Percentiles rank a stretch among this genome's conserved stretches.
These are phyloP conservation scores for Tethea ocularis DNA, from an alignment of 2,888 invertebrate species.

Conservation along the genomic window DNA sequence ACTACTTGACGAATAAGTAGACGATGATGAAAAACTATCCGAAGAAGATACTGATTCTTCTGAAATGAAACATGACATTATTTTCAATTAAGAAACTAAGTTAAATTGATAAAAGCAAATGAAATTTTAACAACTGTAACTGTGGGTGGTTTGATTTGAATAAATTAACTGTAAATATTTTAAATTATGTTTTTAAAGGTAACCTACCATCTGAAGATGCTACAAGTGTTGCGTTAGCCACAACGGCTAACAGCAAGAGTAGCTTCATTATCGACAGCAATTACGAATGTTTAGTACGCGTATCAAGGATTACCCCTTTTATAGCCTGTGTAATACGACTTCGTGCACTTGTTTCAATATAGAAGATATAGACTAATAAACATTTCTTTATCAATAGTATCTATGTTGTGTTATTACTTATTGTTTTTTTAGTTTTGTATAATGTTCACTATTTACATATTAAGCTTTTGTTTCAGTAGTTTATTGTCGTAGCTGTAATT, in stretches of 20 bases:
- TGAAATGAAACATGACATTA: not conserved
- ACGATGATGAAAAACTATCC: not conserved
- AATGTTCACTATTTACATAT: not conserved
- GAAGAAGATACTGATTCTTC: not conserved
- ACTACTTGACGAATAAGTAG: not conserved
- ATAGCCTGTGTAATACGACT: constrained; percentile 36
- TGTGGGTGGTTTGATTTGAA: not conserved
- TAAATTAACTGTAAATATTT: not conserved
- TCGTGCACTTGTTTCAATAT: constrained; percentile 53
- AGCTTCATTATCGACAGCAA: constrained; percentile 41
- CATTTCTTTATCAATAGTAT: constrained; percentile 6
- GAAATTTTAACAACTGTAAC: no score
- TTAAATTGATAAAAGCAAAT: no score
- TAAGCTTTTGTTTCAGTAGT: not conserved
- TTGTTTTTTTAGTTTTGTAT: constrained; percentile 6
- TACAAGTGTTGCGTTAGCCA: constrained; percentile 30
- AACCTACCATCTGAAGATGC: constrained; percentile 36
- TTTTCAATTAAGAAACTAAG: no score
- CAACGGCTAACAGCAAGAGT: constrained; percentile 38
- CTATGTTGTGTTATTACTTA: constrained; percentile 6
- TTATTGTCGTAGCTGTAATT: not conserved
- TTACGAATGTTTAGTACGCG: constrained; percentile 23
- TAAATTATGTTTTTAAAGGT: constrained; percentile 1
- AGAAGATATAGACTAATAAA: constrained; percentile 14
- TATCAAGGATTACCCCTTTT: constrained; percentile 45